Evolutionary conservation across 2,888 invertebrate species (phyloP).

Genomic region (Taphrorychus bicolor): DNA sequence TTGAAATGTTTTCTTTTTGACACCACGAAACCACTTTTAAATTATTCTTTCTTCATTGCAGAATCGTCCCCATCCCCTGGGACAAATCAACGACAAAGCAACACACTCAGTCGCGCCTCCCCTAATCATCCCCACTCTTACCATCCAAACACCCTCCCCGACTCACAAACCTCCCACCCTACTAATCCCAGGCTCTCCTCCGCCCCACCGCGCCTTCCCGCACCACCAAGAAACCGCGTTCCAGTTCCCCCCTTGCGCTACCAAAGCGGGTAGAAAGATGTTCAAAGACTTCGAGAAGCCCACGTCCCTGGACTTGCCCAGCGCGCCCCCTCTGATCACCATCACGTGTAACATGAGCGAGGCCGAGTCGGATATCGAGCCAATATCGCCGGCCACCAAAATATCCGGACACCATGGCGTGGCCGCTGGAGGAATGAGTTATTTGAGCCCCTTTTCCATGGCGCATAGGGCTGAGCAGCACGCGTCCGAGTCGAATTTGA

Average conservation of each 20-base stretch:
- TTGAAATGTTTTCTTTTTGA: too few species aligned
- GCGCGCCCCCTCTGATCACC: constrained; percentile 73
- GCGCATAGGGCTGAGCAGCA: constrained; percentile 75
- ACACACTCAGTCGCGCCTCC: constrained; percentile 60
- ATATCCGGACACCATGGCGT: constrained; percentile 43
- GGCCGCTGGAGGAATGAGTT: constrained; percentile 66
- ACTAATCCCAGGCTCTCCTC: constrained; percentile 63
- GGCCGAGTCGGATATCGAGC: constrained; percentile 75
- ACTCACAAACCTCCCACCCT: constrained; percentile 63
- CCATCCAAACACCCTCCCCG: constrained; percentile 74
- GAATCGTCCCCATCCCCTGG: constrained; percentile 64
- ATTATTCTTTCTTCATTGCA: too few species aligned
- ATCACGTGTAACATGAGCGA: constrained; percentile 80
- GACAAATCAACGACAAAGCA: constrained; percentile 53
- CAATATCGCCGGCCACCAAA: constrained; percentile 67
- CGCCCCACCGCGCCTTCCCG: constrained; percentile 60
- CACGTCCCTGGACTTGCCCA: constrained; percentile 67
- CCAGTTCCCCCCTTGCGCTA: constrained; percentile 46
- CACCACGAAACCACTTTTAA: too few species aligned
- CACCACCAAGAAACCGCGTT: constrained; percentile 50
- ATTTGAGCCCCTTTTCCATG: constrained; percentile 80
- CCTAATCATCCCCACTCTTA: constrained; percentile 70
- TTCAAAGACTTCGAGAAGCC: constrained; percentile 70
- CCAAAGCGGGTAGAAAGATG: constrained; percentile 59
- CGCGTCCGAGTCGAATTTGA: constrained; percentile 83